These are phyloP conservation scores for Chromobotia macracanthus DNA, from an alignment of 2,797 vertebrate species.

Conservation along the genomic window DNA sequence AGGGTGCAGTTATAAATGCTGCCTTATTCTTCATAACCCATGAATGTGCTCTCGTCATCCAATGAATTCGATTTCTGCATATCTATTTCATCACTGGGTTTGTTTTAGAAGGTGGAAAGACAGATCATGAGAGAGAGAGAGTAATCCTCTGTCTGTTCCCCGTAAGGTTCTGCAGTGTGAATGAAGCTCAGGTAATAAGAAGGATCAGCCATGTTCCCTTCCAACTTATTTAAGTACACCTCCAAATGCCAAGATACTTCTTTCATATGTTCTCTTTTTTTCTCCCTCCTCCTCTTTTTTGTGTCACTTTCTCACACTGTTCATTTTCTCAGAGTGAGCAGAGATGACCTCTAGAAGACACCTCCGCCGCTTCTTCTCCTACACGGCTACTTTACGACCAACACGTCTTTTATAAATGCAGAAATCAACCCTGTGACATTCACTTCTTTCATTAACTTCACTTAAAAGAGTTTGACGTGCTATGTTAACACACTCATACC, in stretches of 20 bases:
- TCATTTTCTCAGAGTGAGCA: constrained; percentile 58
- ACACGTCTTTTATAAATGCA: constrained; percentile 55
- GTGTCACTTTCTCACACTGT: constrained; percentile 56
- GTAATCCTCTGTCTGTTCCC: constrained; percentile 49
- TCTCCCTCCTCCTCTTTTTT: constrained; percentile 57
- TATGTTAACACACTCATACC: not conserved
- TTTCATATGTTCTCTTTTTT: constrained; percentile 35
- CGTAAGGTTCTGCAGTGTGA: constrained; percentile 29
- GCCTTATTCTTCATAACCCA: not conserved
- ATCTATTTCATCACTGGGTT: constrained; percentile 7
- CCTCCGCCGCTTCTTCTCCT: constrained; percentile 57
- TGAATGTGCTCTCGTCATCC: not conserved
- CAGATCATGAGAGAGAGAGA: constrained; percentile 9
- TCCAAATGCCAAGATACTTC: constrained; percentile 55
- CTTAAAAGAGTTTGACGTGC: not conserved
- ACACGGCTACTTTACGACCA: constrained; percentile 67
- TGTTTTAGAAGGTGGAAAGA: not conserved
- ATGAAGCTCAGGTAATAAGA: constrained; percentile 52
- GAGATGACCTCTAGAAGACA: constrained; percentile 65
- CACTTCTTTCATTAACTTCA: constrained; percentile 4
- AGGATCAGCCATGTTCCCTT: constrained; percentile 64
- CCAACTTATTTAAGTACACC: constrained; percentile 73
- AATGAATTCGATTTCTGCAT: constrained; percentile 7
- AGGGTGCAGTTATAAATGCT: not conserved
- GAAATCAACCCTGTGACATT: constrained; percentile 13